A percentile compares a stretch with the other conserved stretches of the same genome.
Conservation (phyloP, 2,113 vertebrate genomes). For the Eudorcas thomsonii region DNA sequence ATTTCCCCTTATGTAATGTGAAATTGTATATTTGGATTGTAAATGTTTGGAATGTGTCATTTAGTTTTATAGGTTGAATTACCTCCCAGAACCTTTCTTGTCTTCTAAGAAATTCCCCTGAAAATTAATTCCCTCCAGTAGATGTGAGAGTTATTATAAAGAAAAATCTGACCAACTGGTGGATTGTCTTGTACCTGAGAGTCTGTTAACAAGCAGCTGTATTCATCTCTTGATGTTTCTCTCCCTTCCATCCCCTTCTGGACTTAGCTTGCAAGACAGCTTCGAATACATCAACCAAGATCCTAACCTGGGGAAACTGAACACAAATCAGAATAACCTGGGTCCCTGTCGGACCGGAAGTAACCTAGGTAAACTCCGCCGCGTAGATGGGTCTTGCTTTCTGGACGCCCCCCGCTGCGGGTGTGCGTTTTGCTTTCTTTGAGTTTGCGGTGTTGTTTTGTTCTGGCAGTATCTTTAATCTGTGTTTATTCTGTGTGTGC, state of each 20-base stretch:
- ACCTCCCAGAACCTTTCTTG: neutral
- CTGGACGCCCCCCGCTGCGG: neutral
- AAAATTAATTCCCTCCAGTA: neutral
- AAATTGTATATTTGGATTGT: neutral
- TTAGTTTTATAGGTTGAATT: neutral
- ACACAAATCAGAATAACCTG: conserved; percentile 79
- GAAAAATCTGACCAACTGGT: neutral
- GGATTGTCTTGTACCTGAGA: neutral
- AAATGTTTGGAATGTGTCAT: neutral
- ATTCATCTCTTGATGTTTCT: conserved; percentile 23
- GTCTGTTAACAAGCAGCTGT: neutral
- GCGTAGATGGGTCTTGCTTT: neutral
- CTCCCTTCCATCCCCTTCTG: neutral
- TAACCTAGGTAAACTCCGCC: conserved; percentile 84
- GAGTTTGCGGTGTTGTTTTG: conserved; percentile 29
- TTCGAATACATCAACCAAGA: conserved; percentile 90
- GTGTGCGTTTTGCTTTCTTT: conserved; percentile 15
- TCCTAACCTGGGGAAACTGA: conserved; percentile 78
- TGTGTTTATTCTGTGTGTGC: conserved; percentile 52
- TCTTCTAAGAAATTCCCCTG: neutral
- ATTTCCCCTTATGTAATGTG: neutral
- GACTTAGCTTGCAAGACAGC: conserved; percentile 89
- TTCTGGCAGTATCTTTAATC: conserved; percentile 38
- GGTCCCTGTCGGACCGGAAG: conserved; percentile 81
- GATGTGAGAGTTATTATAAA: neutral